Percentiles rank a stretch among this genome's conserved stretches.
Conservation (phyloP, 2,797 vertebrate genomes). For the Triplophysa yarkandensis region DNA sequence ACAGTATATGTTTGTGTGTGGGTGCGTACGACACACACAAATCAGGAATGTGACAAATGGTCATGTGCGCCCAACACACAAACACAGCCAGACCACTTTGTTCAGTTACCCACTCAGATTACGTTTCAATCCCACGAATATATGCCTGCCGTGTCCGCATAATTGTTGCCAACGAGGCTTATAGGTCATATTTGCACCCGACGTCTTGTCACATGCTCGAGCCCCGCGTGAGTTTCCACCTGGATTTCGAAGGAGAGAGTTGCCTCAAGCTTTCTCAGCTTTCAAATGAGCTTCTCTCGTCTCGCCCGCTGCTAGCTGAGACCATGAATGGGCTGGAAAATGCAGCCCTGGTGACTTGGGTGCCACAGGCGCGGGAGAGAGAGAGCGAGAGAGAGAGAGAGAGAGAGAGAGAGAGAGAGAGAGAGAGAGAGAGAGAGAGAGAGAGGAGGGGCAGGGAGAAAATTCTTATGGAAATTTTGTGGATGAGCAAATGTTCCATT, state of each 20-base stretch:
- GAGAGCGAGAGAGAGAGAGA: slow-evolving; percentile 2
- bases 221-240: slow-evolving; percentile 62
- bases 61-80: slow-evolving; percentile 30
- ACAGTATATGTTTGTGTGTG: too few relatives aligned
- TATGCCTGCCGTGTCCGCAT: slow-evolving; percentile 60
- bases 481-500: slow-evolving; percentile 12
- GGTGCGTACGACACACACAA: slow-evolving; percentile 6
- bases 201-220: slow-evolving; percentile 57
- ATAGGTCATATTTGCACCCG: slow-evolving; percentile 48
- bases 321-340: slow-evolving; percentile 85
- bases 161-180: slow-evolving; percentile 61
- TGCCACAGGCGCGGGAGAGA: slow-evolving; percentile 45
- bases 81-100: slow-evolving; percentile 30
- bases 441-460: slow-evolving; percentile 11
- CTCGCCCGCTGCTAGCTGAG: slow-evolving; percentile 72
- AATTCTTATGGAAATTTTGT: slow-evolving; percentile 10
- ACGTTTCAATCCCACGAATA: slow-evolving; percentile 73
- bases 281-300: slow-evolving; percentile 62
- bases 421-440: slow-evolving; percentile 12
- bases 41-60: slow-evolving; percentile 18
- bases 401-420: slow-evolving; percentile 28
- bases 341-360: slow-evolving; percentile 57
- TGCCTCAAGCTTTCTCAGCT: slow-evolving; percentile 52
- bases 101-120: slow-evolving; percentile 62
- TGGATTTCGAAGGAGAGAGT: slow-evolving; percentile 53